Base-by-base conservation (phyloP, 2,888 invertebrate species). In the Parthenolecanium corni region DNA sequence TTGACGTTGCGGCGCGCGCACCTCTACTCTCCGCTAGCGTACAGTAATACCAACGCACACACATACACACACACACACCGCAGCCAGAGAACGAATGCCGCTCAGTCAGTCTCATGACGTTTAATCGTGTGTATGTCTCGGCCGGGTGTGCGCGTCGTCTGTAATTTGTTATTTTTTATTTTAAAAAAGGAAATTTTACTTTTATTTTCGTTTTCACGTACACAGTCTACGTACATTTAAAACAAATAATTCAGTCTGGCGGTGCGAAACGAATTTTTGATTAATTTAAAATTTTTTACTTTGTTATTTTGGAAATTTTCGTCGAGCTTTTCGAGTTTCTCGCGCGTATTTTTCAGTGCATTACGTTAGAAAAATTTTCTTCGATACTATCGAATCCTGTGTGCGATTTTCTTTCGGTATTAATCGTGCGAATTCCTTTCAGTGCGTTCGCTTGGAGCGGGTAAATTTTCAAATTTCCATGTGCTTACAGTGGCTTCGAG, bases 91-190 rank as follows among this genome's bases (percentile, higher is more conserved):
- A 12, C 4, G 44, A 44, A n/a, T 9, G 31, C 9, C 31, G 62
- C 53, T 53, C 53, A 62, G 52, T 53, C 52, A 51, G 62, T 52
- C 52, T 52, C 62, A 51, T 62, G 52, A 51, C 62, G 62, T 52
- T 52, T 51, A 51, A 24, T 51, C 62, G 52, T 47, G n/a, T n/a
- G 62, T 62, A 51, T 52, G 52, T 62, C 51, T 31, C 31, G 31
- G 23, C 18, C 2, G 47, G 47, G 58, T 58, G 58, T 47, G 58
- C 58, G 58, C 49, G 47, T 47, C 9, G 21, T 5, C 20, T 49
- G 12, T 21, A 12, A 21, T 49, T 21, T 46, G n/a, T 46, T 49
- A 49, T 21, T 49, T 42, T 21, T 49, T 23, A 21, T 49, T 49
- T 49, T 49, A 12, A 23, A 20, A 20, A 38, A 31, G 49, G 47